Percentiles rank a stretch among this genome's conserved stretches.
phyloP scores from a whole-genome alignment of 1,140 invertebrate genomes.

The Liolophura sinensis region DNA sequence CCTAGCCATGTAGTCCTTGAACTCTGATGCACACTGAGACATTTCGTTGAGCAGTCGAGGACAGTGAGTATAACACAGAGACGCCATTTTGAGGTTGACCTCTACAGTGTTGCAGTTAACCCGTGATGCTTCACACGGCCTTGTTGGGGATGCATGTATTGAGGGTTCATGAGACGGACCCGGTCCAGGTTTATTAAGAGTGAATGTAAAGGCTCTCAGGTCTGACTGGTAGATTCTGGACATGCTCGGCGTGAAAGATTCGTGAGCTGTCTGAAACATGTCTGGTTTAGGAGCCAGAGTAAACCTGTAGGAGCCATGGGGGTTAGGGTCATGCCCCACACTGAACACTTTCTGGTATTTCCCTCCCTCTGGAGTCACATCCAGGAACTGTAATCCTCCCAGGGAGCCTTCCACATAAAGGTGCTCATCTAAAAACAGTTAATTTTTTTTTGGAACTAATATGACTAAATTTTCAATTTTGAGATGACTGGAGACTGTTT shows the following conservation, averaged over 20 bases:
- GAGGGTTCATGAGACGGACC: too few species aligned
- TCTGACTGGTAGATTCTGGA: slow-evolving; percentile 17
- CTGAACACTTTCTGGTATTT: slow-evolving; percentile 83
- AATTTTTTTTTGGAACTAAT: slow-evolving; percentile 72
- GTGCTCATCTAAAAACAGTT: slow-evolving; percentile 52
- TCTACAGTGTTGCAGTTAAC: slow-evolving; percentile 57
- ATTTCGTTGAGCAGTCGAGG: slow-evolving; percentile 84
- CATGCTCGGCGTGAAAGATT: slow-evolving; percentile 17
- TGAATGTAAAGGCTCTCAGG: slow-evolving; percentile 43
- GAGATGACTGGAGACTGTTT: too few species aligned
- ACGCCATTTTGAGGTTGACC: slow-evolving; percentile 79
- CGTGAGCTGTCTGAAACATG: slow-evolving; percentile 50
- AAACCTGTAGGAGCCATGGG: slow-evolving; percentile 2
- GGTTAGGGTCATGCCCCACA: slow-evolving; percentile 72
- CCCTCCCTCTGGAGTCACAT: slow-evolving; percentile 82
- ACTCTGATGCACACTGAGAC: slow-evolving; percentile 75
- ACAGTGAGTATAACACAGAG: slow-evolving; percentile 91
- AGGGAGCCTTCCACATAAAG: slow-evolving; percentile 80
- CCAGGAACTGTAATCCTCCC: slow-evolving; percentile 85
- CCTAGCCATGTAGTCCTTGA: slow-evolving; percentile 72
- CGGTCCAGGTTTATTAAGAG: slow-evolving; percentile 18
- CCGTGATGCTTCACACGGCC: background rate
- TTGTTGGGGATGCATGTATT: background rate
- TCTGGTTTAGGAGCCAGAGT: slow-evolving; percentile 15
- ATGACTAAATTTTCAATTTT: too few species aligned